These are phyloP conservation scores for Andrena cerasifolii DNA, from an alignment of 1,140 invertebrate species.

Conservation along the genomic window DNA sequence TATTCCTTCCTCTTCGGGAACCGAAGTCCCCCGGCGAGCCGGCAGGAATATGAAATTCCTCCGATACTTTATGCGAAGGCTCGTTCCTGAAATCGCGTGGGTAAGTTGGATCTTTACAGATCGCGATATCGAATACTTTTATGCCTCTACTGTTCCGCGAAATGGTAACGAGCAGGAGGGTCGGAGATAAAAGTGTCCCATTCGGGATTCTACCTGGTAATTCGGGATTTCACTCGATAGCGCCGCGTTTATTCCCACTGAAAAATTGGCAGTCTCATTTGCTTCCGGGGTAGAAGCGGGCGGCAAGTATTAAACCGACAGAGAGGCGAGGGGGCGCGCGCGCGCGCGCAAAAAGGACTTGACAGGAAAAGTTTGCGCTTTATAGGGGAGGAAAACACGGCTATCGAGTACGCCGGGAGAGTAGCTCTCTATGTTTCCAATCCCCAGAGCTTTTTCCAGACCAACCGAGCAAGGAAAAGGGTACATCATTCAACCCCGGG, in stretches of 20 bases:
- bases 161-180: too few relatives aligned
- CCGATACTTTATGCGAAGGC: too few relatives aligned
- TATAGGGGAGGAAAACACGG: conserved; percentile 18
- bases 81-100: too few relatives aligned
- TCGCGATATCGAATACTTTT: too few relatives aligned
- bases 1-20: too few relatives aligned
- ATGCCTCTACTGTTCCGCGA: too few relatives aligned
- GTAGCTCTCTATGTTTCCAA: conserved; percentile 49
- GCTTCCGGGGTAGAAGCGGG: not conserved
- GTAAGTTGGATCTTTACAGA: too few relatives aligned
- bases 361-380: conserved; percentile 32
- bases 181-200: too few relatives aligned
- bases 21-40: too few relatives aligned
- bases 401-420: conserved; percentile 28
- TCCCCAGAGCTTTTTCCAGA: conserved; percentile 47
- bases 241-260: not conserved
- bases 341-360: not conserved
- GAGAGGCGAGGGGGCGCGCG: too few relatives aligned
- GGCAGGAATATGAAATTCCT: too few relatives aligned
- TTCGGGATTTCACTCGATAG: not conserved
- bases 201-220: not conserved
- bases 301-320: not conserved
- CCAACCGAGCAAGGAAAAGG: conserved; percentile 54
- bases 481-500: conserved; percentile 42
- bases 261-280: not conserved